phyloP scores from a whole-genome alignment of 2,797 vertebrate genomes.

The Adelosebastes latens region DNA sequence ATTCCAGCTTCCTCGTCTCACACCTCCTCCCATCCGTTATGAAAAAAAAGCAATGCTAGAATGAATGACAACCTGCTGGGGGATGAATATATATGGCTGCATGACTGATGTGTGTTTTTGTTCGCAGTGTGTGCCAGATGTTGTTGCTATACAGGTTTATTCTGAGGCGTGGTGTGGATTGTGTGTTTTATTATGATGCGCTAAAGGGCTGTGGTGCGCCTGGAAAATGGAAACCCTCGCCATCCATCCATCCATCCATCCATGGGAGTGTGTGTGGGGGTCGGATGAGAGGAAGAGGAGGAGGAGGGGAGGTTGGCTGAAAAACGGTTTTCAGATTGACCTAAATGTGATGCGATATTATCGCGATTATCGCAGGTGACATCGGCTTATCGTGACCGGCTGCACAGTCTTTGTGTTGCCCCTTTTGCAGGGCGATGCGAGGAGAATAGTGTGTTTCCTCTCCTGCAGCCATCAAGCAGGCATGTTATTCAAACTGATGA shows the following conservation, averaged over 20 bases:
- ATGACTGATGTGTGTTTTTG: conserved; percentile 33
- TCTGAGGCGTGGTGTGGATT: conserved; percentile 46
- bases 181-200: conserved; percentile 40
- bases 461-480: conserved; percentile 22
- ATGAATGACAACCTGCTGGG: conserved; percentile 39
- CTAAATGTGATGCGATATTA: conserved; percentile 62
- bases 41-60: not conserved
- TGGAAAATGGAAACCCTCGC: conserved; percentile 58
- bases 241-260: conserved; percentile 38
- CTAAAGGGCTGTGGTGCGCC: conserved; percentile 55
- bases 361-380: conserved; percentile 43
- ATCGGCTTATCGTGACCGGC: conserved; percentile 40
- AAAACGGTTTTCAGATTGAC: conserved; percentile 64
- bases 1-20: conserved; percentile 67
- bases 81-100: conserved; percentile 30
- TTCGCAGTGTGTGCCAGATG: conserved; percentile 60
- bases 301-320: conserved; percentile 14
- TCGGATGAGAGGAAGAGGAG: not conserved
- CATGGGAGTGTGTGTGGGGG: conserved; percentile 50
- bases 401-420: conserved; percentile 53
- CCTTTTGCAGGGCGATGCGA: conserved; percentile 28
- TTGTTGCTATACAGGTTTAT: conserved; percentile 14
- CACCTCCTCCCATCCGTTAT: conserved; percentile 50
- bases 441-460: conserved; percentile 4
- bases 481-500: conserved; percentile 39